Evolutionary conservation across 92 coral and sea anemone species (phyloP), one percentile per base, ranked within the genome.

Genomic region (Actinostola sp.): DNA sequence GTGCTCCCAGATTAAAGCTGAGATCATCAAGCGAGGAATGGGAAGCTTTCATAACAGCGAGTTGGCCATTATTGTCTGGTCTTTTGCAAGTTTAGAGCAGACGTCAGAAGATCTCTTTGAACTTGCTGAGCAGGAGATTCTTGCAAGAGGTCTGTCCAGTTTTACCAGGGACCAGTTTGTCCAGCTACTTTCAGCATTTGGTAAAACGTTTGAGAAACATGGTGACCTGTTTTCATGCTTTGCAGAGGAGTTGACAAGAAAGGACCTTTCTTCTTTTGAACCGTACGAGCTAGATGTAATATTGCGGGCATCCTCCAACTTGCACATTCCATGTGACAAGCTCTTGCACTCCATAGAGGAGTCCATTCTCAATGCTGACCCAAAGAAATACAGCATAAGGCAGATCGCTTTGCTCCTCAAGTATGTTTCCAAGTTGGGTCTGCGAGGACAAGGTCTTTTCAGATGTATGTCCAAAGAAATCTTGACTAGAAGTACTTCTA

Each of bases 61-160:
- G 49, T 17, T 64, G 34, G 70, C 72, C 3, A 75, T 75, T 32
- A 50, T 75, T 15, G 45, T 75, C 25, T 75, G 81, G 81, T 75
- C 81, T 31, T 75, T 75, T 64, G 81, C 73, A 34, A 75, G 41
- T 11, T 35, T 75, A 38, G 81, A 70, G 49, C 72, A 75, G 32
- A 34, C 24, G 32, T 64, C 72, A 7, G 72, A 75, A 21, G 71
- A 64, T 38, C 48, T 75, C 14, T 75, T 75, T 35, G 42, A 64
- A 43, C 81, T 75, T 51, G 81, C 81, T 1, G 81, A 75, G 49
- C 60, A 64, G 60, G 81, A 75, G 43, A 64, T 75, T 53, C 64
- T 75, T 10, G 29, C n/a, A 31, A 48, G 81, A 52, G 69, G 56
- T n/a, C n/a, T 66, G 23, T 25, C 72, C 10, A 57, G 60, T 35